These are phyloP conservation scores for Poecile atricapillus DNA, from an alignment of 2,113 vertebrate genomes.

Conservation along the genomic window DNA sequence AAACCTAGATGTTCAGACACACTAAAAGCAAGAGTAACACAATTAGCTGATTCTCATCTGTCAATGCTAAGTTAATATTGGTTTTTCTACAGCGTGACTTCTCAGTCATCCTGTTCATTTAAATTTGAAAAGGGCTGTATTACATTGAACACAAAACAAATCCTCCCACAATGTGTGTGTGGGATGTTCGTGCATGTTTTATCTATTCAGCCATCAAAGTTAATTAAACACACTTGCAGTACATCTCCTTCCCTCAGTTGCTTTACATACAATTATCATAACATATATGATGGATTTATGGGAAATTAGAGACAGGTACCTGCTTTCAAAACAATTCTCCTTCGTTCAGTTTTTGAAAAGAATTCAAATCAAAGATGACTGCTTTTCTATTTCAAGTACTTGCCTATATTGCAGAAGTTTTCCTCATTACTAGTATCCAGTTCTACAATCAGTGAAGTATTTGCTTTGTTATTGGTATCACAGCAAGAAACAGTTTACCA, in stretches of 20 bases:
- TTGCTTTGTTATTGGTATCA: not conserved
- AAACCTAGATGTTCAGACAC: not conserved
- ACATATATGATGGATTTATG: not conserved
- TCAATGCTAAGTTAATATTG: not conserved
- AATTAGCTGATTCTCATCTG: not conserved
- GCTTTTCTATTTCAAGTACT: not conserved
- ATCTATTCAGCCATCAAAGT: not conserved
- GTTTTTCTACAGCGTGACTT: not conserved
- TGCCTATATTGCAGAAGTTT: not conserved
- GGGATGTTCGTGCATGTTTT: not conserved
- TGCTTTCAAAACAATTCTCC: not conserved
- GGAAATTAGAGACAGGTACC: not conserved
- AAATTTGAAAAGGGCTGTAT: not conserved
- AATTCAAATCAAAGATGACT: not conserved
- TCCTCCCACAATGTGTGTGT: not conserved
- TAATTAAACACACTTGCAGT: not conserved
- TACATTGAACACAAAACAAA: not conserved
- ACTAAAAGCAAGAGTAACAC: not conserved
- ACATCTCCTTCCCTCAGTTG: not conserved
- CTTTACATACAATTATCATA: not conserved
- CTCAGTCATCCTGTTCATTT: not conserved
- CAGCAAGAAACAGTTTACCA: not conserved
- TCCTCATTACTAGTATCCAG: not conserved
- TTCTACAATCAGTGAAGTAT: not conserved
- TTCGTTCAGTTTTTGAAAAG: not conserved